Evolutionary conservation across 2,797 vertebrate species (phyloP), one percentile per base, ranked within the genome.

Genomic region (Falco concolor): DNA sequence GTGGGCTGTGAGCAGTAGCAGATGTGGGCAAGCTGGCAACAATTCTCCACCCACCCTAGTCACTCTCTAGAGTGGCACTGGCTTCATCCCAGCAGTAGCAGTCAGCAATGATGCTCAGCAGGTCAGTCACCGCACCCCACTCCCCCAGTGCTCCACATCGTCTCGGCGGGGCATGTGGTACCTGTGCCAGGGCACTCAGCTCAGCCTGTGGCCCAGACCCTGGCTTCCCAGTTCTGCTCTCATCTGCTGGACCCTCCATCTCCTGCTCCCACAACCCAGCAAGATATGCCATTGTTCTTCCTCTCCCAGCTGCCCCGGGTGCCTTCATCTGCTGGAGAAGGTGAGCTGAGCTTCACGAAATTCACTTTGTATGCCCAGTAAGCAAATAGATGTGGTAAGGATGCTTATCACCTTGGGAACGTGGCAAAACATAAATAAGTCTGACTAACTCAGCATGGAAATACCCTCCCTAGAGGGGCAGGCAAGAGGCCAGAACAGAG

Each of bases 381-480:
- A 84, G 69, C 65, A 89, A 88, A 83, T 0, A 40, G 53, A 47
- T 47, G 9, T 56, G 40, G 54, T 84, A 86, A 81, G 61, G 85
- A 81, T 34, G 70, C 69, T 72, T 53, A 78, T 87, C 23, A 5
- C 90, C 82, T 72, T 87, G 74, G 81, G 60, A 81, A 91, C 44
- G 5, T 5, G 27, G 60, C 64, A 86, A 86, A 74, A 93, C 59
- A 81, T 49, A 90, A 79, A 86, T 6, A 9, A 30, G 42, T 87
- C 44, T 81, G 74, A 89, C 78, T 53, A 76, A 76, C 45, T 67
- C 49, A 14, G 15, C 42, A 34, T 45, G 84, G 69, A 90, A 95
- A 94, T 89, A 84, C 42, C n/a, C 68, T 83, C 81, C 69, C 73
- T 40, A 16, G 73, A 65, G 80, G 69, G 60, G 19, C 78, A 86